Evolutionary conservation across 2,797 vertebrate species (phyloP).

Genomic region (Odontamblyopus lacepedii): DNA sequence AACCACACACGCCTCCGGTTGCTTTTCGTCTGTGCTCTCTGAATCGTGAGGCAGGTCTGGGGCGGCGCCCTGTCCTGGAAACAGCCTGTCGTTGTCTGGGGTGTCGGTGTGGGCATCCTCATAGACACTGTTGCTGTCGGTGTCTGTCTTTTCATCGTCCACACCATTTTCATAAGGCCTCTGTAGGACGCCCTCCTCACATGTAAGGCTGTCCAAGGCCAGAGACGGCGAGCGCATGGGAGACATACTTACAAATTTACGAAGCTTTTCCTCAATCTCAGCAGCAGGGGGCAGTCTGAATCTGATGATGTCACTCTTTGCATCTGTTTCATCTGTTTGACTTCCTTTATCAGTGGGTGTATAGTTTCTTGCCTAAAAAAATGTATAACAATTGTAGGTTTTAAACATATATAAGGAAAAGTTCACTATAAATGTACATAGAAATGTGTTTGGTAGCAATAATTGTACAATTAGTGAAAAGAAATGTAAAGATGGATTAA

Average conservation of each 20-base stretch:
- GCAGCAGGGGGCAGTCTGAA: not conserved
- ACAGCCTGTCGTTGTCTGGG: constrained; percentile 56
- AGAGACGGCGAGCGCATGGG: constrained; percentile 49
- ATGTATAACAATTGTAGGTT: not conserved
- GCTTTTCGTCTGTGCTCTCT: constrained; percentile 13
- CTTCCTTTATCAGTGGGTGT: constrained; percentile 13
- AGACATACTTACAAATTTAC: constrained; percentile 43
- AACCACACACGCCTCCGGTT: constrained; percentile 59
- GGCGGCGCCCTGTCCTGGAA: constrained; percentile 40
- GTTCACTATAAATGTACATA: not conserved
- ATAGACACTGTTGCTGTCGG: constrained; percentile 70
- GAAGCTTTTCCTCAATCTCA: constrained; percentile 24
- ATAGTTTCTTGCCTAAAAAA: constrained; percentile 63
- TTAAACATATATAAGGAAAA: not conserved
- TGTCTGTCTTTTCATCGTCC: constrained; percentile 50
- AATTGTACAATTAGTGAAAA: no score
- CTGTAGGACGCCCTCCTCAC: constrained; percentile 53
- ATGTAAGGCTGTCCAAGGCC: constrained; percentile 20
- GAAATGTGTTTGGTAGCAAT: not conserved
- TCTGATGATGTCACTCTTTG: constrained; percentile 10
- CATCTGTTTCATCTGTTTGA: constrained; percentile 20
- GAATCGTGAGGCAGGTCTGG: constrained; percentile 46
- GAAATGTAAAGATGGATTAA: no score
- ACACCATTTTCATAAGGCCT: constrained; percentile 35
- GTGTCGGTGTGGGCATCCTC: constrained; percentile 68